Percentiles rank a stretch among this genome's conserved stretches.
phyloP scores from a whole-genome alignment of 2,888 invertebrate genomes.

The Phymatocera aterrima region DNA sequence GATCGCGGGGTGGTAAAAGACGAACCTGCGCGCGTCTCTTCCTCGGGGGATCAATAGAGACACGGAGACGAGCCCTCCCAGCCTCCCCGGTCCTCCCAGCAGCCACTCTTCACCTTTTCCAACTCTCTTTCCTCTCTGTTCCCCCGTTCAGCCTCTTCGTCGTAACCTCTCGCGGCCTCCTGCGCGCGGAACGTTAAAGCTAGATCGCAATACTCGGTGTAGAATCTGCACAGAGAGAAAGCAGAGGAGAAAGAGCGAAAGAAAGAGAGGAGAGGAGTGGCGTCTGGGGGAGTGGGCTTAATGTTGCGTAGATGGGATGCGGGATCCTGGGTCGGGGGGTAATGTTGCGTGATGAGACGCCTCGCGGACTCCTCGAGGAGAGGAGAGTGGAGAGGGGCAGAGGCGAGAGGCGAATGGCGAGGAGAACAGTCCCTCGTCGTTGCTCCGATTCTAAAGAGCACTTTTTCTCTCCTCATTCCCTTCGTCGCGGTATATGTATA shows the following conservation, averaged over 20 bases:
- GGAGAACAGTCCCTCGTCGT: conserved; percentile 49
- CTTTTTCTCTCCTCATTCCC: conserved; percentile 55
- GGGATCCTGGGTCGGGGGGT: conserved; percentile 63
- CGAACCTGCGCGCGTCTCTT: conserved; percentile 73
- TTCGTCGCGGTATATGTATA: neutral
- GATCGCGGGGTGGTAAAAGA: conserved; percentile 63
- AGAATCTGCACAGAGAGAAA: conserved; percentile 60
- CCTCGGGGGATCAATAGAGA: conserved; percentile 74
- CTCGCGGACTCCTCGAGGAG: conserved; percentile 69
- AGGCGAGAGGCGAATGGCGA: conserved; percentile 52
- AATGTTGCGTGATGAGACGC: conserved; percentile 74
- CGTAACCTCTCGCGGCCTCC: conserved; percentile 29
- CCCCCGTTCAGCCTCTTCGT: conserved; percentile 48
- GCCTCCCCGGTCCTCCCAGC: conserved; percentile 55
- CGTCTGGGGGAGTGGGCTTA: conserved; percentile 63
- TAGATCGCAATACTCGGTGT: conserved; percentile 52
- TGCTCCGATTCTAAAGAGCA: conserved; percentile 69
- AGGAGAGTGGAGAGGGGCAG: conserved; percentile 53
- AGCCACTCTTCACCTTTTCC: conserved; percentile 47
- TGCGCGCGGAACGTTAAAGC: conserved; percentile 22
- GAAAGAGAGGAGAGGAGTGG: conserved; percentile 47
- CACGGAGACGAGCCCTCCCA: conserved; percentile 73
- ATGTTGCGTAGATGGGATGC: conserved; percentile 68
- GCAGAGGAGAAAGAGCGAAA: conserved; percentile 48
- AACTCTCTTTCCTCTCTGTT: conserved; percentile 46